phyloP scores from a whole-genome alignment of 1,140 invertebrate genomes.

The Cherax destructor region DNA sequence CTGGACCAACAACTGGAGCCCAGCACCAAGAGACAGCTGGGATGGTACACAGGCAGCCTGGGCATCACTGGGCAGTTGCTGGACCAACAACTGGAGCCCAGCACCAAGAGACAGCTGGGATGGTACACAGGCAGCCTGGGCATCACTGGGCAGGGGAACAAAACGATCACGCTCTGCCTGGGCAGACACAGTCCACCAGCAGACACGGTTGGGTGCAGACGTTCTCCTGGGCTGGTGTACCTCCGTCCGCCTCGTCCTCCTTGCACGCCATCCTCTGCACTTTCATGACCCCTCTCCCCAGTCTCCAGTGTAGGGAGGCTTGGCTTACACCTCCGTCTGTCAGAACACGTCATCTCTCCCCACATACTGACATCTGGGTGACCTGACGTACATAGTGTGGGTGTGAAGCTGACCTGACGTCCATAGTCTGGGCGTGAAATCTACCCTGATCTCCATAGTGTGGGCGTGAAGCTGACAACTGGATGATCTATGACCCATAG shows the following conservation, averaged over 20 bases:
- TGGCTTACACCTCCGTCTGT: neutral
- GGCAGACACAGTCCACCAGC: neutral
- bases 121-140: too few relatives aligned
- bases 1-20: too few relatives aligned
- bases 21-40: too few relatives aligned
- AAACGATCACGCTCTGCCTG: neutral
- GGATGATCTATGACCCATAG: too few relatives aligned
- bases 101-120: too few relatives aligned
- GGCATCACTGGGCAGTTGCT: too few relatives aligned
- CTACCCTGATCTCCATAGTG: too few relatives aligned
- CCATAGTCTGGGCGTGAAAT: too few relatives aligned
- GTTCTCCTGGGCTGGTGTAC: neutral
- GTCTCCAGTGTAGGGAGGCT: neutral
- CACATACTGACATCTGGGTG: conserved; percentile 47
- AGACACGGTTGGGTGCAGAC: neutral
- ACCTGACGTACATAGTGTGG: conserved; percentile 30
- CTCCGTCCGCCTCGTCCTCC: neutral
- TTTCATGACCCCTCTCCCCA: conserved; percentile 46
- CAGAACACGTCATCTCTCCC: conserved; percentile 11
- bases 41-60: too few relatives aligned
- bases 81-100: too few relatives aligned
- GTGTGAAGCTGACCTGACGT: too few relatives aligned
- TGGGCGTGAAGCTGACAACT: too few relatives aligned
- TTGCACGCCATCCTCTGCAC: neutral
- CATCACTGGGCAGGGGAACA: neutral